A percentile compares a stretch with the other conserved stretches of the same genome.
Evolutionary conservation across 2,888 invertebrate species (phyloP).

Genomic region (Chymomyza fuscimana): DNA sequence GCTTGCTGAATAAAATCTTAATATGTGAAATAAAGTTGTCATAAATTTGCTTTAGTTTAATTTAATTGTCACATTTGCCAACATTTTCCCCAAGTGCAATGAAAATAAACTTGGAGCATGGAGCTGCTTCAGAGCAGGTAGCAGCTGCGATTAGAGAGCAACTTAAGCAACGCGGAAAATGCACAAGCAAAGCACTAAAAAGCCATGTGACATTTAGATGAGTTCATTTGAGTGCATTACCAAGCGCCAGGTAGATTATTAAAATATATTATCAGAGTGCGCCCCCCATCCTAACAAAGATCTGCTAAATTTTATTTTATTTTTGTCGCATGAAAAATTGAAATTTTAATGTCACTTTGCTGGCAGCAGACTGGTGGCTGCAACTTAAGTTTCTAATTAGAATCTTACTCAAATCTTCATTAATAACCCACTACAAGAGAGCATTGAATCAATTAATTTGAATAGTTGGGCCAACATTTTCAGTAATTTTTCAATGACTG

Average conservation of each 20-base stretch:
- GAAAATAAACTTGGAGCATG: slow-evolving; percentile 58
- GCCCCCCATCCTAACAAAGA: slow-evolving; percentile 12
- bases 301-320: slow-evolving; percentile 39
- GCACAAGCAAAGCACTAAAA: slow-evolving; percentile 45
- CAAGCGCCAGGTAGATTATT: slow-evolving; percentile 53
- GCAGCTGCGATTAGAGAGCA: slow-evolving; percentile 8
- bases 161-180: slow-evolving; percentile 32
- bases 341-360: slow-evolving; percentile 38
- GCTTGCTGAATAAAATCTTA: slow-evolving; percentile 65
- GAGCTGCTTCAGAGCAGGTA: neutral
- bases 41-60: slow-evolving; percentile 76
- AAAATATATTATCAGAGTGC: slow-evolving; percentile 49
- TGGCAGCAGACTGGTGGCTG: neutral
- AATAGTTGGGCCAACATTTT: slow-evolving; percentile 70
- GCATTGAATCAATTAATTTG: slow-evolving; percentile 74
- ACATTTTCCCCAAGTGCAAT: slow-evolving; percentile 49
- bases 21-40: slow-evolving; percentile 75
- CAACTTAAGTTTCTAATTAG: slow-evolving; percentile 61
- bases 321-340: slow-evolving; percentile 58
- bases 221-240: slow-evolving; percentile 42
- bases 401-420: slow-evolving; percentile 63
- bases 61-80: slow-evolving; percentile 68
- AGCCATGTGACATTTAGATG: slow-evolving; percentile 21
- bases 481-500: slow-evolving; percentile 67
- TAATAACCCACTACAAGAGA: slow-evolving; percentile 54